Evolutionary conservation across 1,140 invertebrate genomes (phyloP), one percentile per base, ranked within the genome.

Genomic region (Aphelenchoides besseyi): DNA sequence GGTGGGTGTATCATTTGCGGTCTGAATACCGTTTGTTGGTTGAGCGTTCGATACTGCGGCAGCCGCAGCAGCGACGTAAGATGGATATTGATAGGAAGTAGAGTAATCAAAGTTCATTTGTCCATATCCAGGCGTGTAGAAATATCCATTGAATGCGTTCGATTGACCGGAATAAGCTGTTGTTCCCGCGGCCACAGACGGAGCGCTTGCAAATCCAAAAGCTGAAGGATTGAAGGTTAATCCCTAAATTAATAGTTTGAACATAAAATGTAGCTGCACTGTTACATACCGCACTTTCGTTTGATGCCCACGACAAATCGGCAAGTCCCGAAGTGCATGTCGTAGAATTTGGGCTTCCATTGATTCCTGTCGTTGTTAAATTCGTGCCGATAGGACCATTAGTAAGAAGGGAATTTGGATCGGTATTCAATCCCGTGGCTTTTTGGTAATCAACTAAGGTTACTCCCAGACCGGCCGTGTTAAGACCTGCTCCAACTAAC

Each of bases 251-350:
- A n/a, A 41, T 41, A 5, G n/a, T 41, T 8, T 41, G 5, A 41
- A 41, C 37, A 8, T 41, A 41, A 8, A 8, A 41, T 8, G n/a
- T 5, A 41, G 37, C 5, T 41, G 5, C 5, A n/a, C n/a, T 41
- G 55, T 33, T 33, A 33, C 55, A 8, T 59, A 59, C 55, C 5
- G 55, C 55, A 23, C 55, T 66, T 12, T 66, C 36, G 36, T 66
- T 37, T 36, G 63, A 64, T 12, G 32, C 36, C 63, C 63, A 66
- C n/a, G 63, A 2, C 16, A 66, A n/a, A 32, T 66, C 63, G 30
- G 63, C 36, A 23, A 66, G 36, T 55, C 36, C 63, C 16, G 63
- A 59, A 28, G 55, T 59, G 55, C 55, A 59, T 28, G 55, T 8
- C 5, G 5, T 59, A 33, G 55, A 18, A 33, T 18, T 55, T 53